Conservation (phyloP, 2,113 vertebrate genomes). For the Aythya baeri region DNA sequence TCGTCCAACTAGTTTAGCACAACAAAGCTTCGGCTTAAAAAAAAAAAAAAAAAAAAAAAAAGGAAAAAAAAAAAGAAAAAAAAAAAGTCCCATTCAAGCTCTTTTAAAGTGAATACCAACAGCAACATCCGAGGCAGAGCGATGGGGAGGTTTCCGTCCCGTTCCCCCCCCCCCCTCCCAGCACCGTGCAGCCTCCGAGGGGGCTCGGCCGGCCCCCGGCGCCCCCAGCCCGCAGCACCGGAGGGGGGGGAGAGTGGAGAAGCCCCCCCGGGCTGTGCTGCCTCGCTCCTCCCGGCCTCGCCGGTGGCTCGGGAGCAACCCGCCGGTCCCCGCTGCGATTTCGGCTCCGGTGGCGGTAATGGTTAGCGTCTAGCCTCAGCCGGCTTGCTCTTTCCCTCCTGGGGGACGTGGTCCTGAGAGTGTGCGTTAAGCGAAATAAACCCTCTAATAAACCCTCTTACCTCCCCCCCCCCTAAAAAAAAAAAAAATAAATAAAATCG, state of each 20-base stretch:
- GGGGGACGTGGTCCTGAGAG: neutral
- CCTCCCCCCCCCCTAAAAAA: too few species aligned
- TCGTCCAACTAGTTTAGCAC: conserved; percentile 91
- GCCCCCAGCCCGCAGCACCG: too few species aligned
- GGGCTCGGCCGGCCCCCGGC: too few species aligned
- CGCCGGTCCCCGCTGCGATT: neutral
- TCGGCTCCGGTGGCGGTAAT: neutral
- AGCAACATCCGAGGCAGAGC: neutral
- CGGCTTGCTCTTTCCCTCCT: neutral
- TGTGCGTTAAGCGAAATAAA: neutral
- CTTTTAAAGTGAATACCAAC: too few species aligned
- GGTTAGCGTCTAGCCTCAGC: neutral
- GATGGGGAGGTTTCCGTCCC: too few species aligned
- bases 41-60: neutral
- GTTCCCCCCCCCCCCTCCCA: too few species aligned
- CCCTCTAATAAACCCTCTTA: neutral
- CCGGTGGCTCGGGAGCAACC: neutral
- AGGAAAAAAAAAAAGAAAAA: too few species aligned
- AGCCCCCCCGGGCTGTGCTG: neutral
- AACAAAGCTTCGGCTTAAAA: conserved; percentile 76
- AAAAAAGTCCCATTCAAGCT: too few species aligned
- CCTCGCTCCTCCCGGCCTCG: neutral
- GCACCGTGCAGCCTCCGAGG: too few species aligned
- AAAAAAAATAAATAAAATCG: neutral
- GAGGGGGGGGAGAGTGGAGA: neutral